Evolutionary conservation across 2,797 vertebrate species (phyloP).

Genomic region (Lateolabrax maculatus): DNA sequence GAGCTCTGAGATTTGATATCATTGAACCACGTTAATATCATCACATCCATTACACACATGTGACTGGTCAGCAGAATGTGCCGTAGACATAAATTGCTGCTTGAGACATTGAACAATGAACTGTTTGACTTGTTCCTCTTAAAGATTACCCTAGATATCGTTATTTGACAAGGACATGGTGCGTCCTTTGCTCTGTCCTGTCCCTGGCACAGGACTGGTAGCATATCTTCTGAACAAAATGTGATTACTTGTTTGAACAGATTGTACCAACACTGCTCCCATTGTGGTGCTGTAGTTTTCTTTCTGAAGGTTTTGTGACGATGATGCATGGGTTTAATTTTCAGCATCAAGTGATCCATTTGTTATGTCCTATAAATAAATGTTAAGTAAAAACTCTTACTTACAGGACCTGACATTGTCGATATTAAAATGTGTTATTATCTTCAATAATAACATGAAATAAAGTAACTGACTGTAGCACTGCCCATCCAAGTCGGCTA

Average conservation of each 20-base stretch:
- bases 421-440: not conserved
- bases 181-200: not conserved
- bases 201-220: not conserved
- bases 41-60: not conserved
- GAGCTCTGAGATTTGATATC: constrained; percentile 37
- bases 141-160: not conserved
- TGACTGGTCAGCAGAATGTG: not conserved
- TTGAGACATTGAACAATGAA: too few species aligned
- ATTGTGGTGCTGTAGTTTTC: not conserved
- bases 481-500: too few species aligned
- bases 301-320: not conserved
- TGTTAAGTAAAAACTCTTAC: not conserved
- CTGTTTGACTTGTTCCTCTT: not conserved
- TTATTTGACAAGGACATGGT: not conserved
- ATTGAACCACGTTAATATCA: not conserved
- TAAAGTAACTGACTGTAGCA: not conserved
- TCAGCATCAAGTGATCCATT: not conserved
- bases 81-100: too few species aligned
- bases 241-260: not conserved
- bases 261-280: not conserved
- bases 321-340: not conserved
- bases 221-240: constrained; percentile 1
- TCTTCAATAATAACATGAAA: too few species aligned
- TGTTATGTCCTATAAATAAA: not conserved
- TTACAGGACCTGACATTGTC: not conserved